Evolutionary conservation across 2,797 vertebrate species (phyloP).

Genomic region (Kryptolebias ocellatus): DNA sequence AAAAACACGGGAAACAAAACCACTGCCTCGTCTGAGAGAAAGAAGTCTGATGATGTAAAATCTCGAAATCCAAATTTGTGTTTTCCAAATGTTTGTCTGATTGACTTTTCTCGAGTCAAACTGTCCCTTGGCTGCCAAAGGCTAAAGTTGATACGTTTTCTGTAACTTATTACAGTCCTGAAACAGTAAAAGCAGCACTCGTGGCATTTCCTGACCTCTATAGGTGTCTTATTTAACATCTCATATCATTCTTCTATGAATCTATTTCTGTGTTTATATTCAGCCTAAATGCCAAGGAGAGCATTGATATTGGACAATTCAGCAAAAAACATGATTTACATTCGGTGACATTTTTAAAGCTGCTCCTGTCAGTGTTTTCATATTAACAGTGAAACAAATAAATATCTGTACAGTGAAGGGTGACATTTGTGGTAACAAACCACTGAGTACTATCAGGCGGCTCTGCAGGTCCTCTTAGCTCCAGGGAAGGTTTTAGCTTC

Average conservation of each 20-base stretch:
- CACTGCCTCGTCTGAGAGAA: no score
- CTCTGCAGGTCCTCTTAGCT: constrained; percentile 8
- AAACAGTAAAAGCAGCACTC: constrained; percentile 1
- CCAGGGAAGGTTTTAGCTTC: constrained; percentile 3
- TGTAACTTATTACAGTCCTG: neutral
- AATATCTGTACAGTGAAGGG: constrained; percentile 29
- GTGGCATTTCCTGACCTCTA: constrained; percentile 9
- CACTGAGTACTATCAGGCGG: constrained; percentile 12
- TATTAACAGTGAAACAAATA: constrained; percentile 35
- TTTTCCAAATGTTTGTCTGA: constrained; percentile 4
- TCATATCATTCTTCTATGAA: constrained; percentile 11
- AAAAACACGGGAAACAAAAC: no score
- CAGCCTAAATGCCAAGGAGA: constrained; percentile 18
- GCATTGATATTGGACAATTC: constrained; percentile 14
- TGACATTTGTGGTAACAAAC: constrained; percentile 35
- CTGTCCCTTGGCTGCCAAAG: neutral
- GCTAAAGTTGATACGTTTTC: neutral
- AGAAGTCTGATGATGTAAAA: no score
- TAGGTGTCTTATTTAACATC: constrained; percentile 22
- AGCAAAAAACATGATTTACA: constrained; percentile 25
- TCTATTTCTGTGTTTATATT: constrained; percentile 17
- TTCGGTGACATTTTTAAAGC: constrained; percentile 40
- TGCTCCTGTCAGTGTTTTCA: constrained; percentile 30
- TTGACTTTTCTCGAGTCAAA: constrained; percentile 8
- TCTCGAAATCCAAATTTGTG: neutral